Conservation (phyloP, 2,113 vertebrate genomes). For the Notothenia rossii region DNA sequence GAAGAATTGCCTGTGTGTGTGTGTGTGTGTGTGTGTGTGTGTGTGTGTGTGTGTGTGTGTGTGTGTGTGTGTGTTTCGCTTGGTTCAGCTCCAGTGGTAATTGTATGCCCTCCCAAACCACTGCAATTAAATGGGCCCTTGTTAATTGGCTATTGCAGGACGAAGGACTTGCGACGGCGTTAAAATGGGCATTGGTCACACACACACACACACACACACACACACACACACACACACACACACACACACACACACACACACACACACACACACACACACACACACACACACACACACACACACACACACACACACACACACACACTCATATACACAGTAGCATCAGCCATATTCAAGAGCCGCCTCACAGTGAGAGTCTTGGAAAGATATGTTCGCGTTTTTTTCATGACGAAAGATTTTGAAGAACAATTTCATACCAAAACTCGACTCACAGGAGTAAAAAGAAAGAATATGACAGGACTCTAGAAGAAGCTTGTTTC, state of each 20-base stretch:
- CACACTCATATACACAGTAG: constrained; percentile 11
- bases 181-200: constrained; percentile 58
- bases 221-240: constrained; percentile 29
- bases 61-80: constrained; percentile 41
- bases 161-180: constrained; percentile 56
- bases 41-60: constrained; percentile 38
- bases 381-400: constrained; percentile 18
- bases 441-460: constrained; percentile 1
- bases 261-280: no score
- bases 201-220: constrained; percentile 35
- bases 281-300: no score
- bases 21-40: constrained; percentile 32
- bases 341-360: constrained; percentile 11
- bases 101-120: constrained; percentile 74
- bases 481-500: constrained; percentile 20
- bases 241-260: not conserved
- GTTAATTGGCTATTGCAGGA: constrained; percentile 78
- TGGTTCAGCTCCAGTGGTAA: constrained; percentile 72
- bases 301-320: not conserved
- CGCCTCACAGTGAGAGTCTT: not conserved
- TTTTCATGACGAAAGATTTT: constrained; percentile 13
- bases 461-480: not conserved
- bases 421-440: constrained; percentile 23
- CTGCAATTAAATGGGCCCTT: constrained; percentile 73
- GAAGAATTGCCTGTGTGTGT: constrained; percentile 14